These are phyloP conservation scores for Eurypyga helias DNA, from an alignment of 2,113 vertebrate genomes.

Conservation along the genomic window DNA sequence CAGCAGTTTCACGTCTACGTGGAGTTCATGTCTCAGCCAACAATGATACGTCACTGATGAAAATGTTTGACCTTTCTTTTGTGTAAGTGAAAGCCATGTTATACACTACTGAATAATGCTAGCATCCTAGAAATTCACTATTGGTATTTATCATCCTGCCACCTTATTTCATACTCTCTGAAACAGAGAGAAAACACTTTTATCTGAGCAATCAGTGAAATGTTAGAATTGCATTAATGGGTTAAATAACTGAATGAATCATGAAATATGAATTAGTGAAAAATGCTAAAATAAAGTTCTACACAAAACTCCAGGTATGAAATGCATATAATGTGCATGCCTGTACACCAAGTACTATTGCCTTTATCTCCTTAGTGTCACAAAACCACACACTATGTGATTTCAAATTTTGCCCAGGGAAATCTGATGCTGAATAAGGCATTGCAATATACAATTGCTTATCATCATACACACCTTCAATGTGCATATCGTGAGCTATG, in stretches of 20 bases:
- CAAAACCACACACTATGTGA: not conserved
- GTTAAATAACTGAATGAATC: slow-evolving; percentile 4
- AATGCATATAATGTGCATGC: not conserved
- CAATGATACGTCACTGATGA: not conserved
- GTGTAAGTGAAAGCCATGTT: slow-evolving; percentile 26
- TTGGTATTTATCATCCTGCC: slow-evolving; percentile 61
- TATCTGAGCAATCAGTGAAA: slow-evolving; percentile 17
- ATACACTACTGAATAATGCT: slow-evolving; percentile 11
- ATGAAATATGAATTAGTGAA: not conserved
- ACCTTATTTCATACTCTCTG: not conserved
- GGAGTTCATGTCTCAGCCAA: slow-evolving; percentile 20
- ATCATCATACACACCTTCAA: not conserved
- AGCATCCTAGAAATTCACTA: not conserved
- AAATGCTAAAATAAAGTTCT: not conserved
- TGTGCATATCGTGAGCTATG: not conserved
- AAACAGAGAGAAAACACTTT: slow-evolving; percentile 4
- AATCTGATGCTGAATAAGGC: not conserved
- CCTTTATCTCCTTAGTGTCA: not conserved
- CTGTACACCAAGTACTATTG: not conserved
- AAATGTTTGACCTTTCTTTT: slow-evolving; percentile 47
- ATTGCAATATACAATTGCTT: not conserved
- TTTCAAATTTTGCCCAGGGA: not conserved
- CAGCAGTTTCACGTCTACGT: not conserved
- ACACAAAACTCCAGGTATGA: not conserved
- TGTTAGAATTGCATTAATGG: not conserved